Conservation (phyloP, 2,888 invertebrate genomes). For the Sinotaia quadrata region DNA sequence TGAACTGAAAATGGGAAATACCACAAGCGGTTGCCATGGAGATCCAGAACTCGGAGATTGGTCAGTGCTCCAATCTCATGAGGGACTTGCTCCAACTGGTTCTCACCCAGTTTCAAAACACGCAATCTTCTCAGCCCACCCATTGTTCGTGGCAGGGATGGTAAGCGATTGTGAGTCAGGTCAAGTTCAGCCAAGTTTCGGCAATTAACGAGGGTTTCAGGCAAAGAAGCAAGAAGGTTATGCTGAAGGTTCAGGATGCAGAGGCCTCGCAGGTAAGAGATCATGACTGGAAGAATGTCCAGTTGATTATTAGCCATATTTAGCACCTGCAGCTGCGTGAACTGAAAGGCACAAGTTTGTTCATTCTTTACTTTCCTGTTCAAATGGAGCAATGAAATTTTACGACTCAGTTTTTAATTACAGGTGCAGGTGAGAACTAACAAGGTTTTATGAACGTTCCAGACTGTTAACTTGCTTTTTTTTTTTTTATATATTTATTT, state of each 20-base stretch:
- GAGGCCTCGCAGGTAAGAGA: conserved; percentile 59
- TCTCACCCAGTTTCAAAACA: conserved; percentile 58
- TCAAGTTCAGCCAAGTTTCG: conserved; percentile 55
- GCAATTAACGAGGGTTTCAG: conserved; percentile 67
- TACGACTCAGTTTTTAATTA: too few species aligned
- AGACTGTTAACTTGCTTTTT: too few species aligned
- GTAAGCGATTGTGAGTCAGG: conserved; percentile 55
- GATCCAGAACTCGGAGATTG: conserved; percentile 58
- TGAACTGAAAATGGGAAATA: conserved; percentile 64
- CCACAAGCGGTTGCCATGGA: conserved; percentile 66
- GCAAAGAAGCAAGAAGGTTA: conserved; percentile 58
- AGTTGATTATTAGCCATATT: conserved; percentile 61
- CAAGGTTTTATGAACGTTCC: too few species aligned
- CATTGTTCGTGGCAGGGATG: conserved; percentile 50
- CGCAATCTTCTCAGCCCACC: conserved; percentile 45
- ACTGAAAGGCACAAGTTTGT: too few species aligned
- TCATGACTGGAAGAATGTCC: conserved; percentile 54
- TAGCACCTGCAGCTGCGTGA: conserved; percentile 60
- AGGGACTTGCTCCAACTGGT: conserved; percentile 64
- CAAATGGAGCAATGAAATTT: too few species aligned
- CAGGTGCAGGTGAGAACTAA: too few species aligned
- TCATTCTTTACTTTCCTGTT: too few species aligned
- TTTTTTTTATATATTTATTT: too few species aligned
- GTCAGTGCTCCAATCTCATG: conserved; percentile 62
- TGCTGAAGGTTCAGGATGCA: conserved; percentile 55